phyloP scores from a whole-genome alignment of 2,797 vertebrate species.

The Eutrigla gurnardus region DNA sequence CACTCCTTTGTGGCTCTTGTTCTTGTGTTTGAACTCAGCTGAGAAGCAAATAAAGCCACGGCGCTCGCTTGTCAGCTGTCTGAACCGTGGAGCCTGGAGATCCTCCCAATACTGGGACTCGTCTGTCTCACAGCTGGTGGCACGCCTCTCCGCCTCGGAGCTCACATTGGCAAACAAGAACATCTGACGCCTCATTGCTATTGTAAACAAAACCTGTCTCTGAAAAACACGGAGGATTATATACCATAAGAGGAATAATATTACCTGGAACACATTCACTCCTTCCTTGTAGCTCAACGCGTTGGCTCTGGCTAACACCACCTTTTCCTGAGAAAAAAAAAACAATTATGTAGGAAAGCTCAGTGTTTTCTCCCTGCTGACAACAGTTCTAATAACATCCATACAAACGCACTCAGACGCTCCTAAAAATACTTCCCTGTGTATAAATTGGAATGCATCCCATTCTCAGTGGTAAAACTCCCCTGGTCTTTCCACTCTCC shows the following conservation, averaged over 20 bases:
- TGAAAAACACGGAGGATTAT: slow-evolving; percentile 8
- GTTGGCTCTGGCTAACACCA: slow-evolving; percentile 17
- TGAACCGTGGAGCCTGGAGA: slow-evolving; percentile 14
- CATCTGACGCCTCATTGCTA: slow-evolving; percentile 43
- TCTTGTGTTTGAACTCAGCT: slow-evolving; percentile 38
- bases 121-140: slow-evolving; percentile 22
- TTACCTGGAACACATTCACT: background rate
- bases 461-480: slow-evolving; percentile 52
- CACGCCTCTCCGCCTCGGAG: slow-evolving; percentile 35
- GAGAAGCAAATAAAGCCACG: slow-evolving; percentile 38
- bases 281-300: slow-evolving; percentile 1
- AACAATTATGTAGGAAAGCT: slow-evolving; percentile 59
- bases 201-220: slow-evolving; percentile 55
- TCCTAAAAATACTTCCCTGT: slow-evolving; percentile 71
- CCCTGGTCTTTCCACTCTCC: slow-evolving; percentile 54
- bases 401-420: slow-evolving; percentile 52
- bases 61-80: slow-evolving; percentile 4
- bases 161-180: slow-evolving; percentile 61
- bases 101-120: slow-evolving; percentile 7
- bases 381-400: slow-evolving; percentile 68
- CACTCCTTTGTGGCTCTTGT: background rate
- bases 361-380: slow-evolving; percentile 57
- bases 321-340: slow-evolving; percentile 26
- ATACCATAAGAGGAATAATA: slow-evolving; percentile 7
- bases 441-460: slow-evolving; percentile 64